Evolutionary conservation across 2,888 invertebrate species (phyloP), one percentile per base, ranked within the genome.

Genomic region (Camponotus fellah): DNA sequence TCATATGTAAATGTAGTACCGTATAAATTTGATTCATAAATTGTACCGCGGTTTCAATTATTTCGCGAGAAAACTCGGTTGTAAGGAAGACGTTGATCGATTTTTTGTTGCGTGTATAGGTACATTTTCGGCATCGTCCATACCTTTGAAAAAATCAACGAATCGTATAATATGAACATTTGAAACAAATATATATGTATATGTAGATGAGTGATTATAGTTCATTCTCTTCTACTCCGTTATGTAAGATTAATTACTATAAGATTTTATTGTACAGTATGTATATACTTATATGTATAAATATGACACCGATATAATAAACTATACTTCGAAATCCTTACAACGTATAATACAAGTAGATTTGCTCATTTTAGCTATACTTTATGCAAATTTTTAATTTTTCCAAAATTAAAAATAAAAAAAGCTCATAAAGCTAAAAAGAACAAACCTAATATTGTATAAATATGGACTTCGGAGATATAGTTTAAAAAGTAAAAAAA

Each of bases 221-320:
- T 77, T 68, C 68, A 56, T 71, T 58, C 21, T 77, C 66, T 77
- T 69, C 34, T 79, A 79, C 21, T 69, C 58, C 34, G 58, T 3
- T 46, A 53, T 53, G 34, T 49, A 58, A 77, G 34, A 49, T 75
- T 64, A 75, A 77, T 14, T 32, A 14, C 56, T 77, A 68, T 56
- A 69, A 77, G 40, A 77, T 79, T 71, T 71, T 79, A 79, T 71
- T 79, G 34, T 79, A 79, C 71, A 79, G 60, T 79, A 79, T 71
- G 21, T 71, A 69, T 71, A 71, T 69, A 69, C 40, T 53, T 43
- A 34, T 75, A 64, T 64, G 26, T 66, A 66, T 66, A 77, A 8
- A 68, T 58, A 69, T 71, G 69, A 79, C 71, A 79, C 72, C 17
- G 60, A 79, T 46, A 17, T 71, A 79, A 79, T 79, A 71, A 79